A percentile compares a stretch with the other conserved stretches of the same genome.
Evolutionary conservation across 2,888 invertebrate species (phyloP).

Genomic region (Lobophora halterata): DNA sequence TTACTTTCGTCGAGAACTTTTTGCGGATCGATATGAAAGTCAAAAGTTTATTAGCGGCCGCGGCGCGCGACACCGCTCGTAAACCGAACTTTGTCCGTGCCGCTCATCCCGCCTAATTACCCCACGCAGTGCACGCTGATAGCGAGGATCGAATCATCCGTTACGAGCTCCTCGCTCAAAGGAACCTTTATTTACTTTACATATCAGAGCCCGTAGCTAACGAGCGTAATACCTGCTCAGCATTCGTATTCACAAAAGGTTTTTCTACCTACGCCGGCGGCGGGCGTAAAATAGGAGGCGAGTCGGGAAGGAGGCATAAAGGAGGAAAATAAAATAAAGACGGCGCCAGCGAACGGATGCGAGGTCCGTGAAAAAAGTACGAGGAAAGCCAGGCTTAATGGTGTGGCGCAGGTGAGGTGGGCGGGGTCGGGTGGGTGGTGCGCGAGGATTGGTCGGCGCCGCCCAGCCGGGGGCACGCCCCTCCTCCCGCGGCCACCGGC

Average conservation of each 20-base stretch:
- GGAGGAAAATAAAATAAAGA: conserved; percentile 80
- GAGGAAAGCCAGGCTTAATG: conserved; percentile 75
- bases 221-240: conserved; percentile 77
- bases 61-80: conserved; percentile 55
- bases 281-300: conserved; percentile 79
- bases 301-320: conserved; percentile 76
- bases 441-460: conserved; percentile 75
- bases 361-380: conserved; percentile 78
- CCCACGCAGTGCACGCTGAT: conserved; percentile 19
- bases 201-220: conserved; percentile 74
- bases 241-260: conserved; percentile 80
- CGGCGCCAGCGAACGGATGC: conserved; percentile 75
- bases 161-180: conserved; percentile 35
- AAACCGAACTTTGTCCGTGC: conserved; percentile 47
- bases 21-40: conserved; percentile 73
- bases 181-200: conserved; percentile 74
- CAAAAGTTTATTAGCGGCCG: conserved; percentile 70
- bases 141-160: conserved; percentile 27
- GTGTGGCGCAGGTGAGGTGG: conserved; percentile 78
- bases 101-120: conserved; percentile 28
- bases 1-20: conserved; percentile 76
- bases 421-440: conserved; percentile 72
- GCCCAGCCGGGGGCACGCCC: conserved; percentile 74
- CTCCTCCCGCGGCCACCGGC: conserved; percentile 68
- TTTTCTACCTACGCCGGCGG: conserved; percentile 72